Conservation (phyloP, 2,888 invertebrate genomes). For the Coenonympha arcania region DNA sequence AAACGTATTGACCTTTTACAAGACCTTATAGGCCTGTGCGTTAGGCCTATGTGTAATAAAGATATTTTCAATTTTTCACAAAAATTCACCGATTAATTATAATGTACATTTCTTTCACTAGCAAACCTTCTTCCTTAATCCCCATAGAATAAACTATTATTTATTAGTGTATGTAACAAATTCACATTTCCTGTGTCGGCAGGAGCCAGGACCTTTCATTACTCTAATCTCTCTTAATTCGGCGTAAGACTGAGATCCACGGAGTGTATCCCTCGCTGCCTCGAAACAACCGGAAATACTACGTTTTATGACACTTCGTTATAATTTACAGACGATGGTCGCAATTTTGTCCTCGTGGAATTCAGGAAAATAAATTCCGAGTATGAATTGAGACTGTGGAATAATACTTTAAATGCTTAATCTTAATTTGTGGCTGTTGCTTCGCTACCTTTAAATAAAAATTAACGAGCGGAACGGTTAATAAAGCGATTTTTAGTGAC, state of each 20-base stretch:
- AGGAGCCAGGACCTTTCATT: conserved; percentile 14
- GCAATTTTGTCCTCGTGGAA: not conserved
- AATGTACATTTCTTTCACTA: too few relatives aligned
- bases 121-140: too few relatives aligned
- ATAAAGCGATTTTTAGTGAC: too few relatives aligned
- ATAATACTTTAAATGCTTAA: not conserved
- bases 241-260: conserved; percentile 17
- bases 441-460: too few relatives aligned
- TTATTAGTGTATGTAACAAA: conserved; percentile 11
- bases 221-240: conserved; percentile 22
- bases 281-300: conserved; percentile 15
- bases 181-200: conserved; percentile 7
- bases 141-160: conserved; percentile 12
- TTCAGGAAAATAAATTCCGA: not conserved
- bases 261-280: conserved; percentile 14
- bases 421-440: not conserved
- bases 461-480: too few relatives aligned
- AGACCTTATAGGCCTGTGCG: too few relatives aligned
- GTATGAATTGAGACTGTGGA: not conserved
- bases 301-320: conserved; percentile 14
- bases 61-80: too few relatives aligned
- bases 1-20: too few relatives aligned
- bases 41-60: too few relatives aligned
- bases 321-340: conserved; percentile 7
- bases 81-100: too few relatives aligned